Evolutionary conservation across 2,888 invertebrate genomes (phyloP), one percentile per base, ranked within the genome.

Genomic region (Prostheceraeus crozeri): DNA sequence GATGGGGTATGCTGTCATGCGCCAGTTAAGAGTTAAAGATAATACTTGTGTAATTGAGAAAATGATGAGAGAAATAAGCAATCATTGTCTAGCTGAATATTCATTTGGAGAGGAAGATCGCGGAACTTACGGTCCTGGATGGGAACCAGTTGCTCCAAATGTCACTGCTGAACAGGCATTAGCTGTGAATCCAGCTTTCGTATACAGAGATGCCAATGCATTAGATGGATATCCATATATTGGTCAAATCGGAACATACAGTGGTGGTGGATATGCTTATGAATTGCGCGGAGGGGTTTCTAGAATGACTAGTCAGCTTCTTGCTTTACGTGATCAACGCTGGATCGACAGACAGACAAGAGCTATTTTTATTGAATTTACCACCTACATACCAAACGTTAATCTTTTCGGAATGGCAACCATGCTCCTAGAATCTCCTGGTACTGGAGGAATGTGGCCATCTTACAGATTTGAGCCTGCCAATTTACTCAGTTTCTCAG

Each of bases 291-390:
- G 71, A 4, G 67, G 66, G n/a, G 68, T 68, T 11, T 61, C 64
- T 1, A 64, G 65, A 1, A 62, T 78, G 1, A 56, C 64, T n/a
- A 61, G 66, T 1, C 69, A 69, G 25, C 68, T 80, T 35, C 59
- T 64, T 6, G 62, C 66, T 19, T 68, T 80, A 23, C 69, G 76
- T 62, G 58, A 67, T 3, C 68, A 75, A 35, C 65, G 68, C 10
- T 80, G 80, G 80, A 72, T 80, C 21, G 79, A 80, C 63, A 65
- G 69, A 59, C 69, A 74, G 63, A 80, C 80, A 1, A 62, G 80
- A 46, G 80, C 80, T 2, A 71, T 81, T 3, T 75, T 80, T 62
- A 70, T 80, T n/a, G 80, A 81, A 63, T 80, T 81, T 65, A 78
- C 80, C 0, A 73, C 76, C 30, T 81, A 80, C 68, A 81, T 80